Conservation (phyloP, 1,140 invertebrate genomes). For the Paraescarpia echinospica region DNA sequence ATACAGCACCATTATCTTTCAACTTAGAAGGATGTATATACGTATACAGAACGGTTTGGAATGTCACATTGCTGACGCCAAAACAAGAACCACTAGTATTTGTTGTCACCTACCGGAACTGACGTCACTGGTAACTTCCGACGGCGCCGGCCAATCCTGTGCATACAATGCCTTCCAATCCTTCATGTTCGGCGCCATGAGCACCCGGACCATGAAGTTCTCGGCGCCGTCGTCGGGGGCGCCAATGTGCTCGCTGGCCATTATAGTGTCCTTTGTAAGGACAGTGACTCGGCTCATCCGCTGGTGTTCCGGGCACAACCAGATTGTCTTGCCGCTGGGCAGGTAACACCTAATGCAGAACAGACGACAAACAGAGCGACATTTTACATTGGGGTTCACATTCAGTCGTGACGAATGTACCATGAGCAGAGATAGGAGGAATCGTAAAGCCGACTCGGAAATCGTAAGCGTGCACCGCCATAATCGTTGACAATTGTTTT, state of each 20-base stretch:
- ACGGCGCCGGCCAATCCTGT: neutral
- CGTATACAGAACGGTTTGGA: too few species aligned
- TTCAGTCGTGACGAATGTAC: too few species aligned
- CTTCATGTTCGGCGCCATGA: neutral
- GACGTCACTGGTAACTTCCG: neutral
- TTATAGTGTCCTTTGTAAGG: neutral
- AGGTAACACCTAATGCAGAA: conserved; percentile 16
- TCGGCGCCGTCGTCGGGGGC: neutral
- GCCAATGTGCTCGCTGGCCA: neutral
- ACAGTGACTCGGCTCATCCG: conserved; percentile 20
- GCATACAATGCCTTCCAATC: neutral
- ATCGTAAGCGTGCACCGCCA: too few species aligned
- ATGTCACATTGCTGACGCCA: too few species aligned
- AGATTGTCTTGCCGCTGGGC: conserved; percentile 24
- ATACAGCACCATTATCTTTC: too few species aligned
- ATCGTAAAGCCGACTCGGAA: too few species aligned
- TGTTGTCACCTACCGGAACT: neutral
- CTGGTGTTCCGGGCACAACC: conserved; percentile 29
- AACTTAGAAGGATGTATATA: too few species aligned
- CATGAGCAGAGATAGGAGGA: too few species aligned
- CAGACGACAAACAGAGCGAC: neutral
- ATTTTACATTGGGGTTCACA: neutral
- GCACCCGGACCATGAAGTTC: neutral
- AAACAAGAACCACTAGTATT: neutral
- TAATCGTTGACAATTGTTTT: too few species aligned